Evolutionary conservation across 2,113 vertebrate species (phyloP), one percentile per base, ranked within the genome.

Genomic region (Charadrius vociferus): DNA sequence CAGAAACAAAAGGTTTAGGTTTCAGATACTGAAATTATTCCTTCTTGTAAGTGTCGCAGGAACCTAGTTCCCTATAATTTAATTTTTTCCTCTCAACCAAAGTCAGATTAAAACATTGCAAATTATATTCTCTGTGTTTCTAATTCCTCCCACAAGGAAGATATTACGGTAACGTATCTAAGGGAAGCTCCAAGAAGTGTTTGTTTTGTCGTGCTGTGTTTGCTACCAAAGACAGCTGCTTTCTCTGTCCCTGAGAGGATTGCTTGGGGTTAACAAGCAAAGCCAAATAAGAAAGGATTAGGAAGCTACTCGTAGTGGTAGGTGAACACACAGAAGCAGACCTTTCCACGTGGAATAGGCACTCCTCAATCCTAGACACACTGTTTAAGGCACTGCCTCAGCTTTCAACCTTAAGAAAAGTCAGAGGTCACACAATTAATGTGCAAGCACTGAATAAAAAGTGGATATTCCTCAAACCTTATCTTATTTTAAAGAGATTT

Each of bases 151-250:
- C 75, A 58, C 56, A 95, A 96, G 83, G 39, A 88, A 81, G 92
- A 93, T 80, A 87, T 93, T 86, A 95, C 20, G 52, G 94, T 79
- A 88, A 75, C 11, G 0, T 55, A 68, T 70, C 89, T 96, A 95
- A 92, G 67, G 62, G 91, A 94, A 94, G 63, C 93, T 90, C 96
- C 83, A 91, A 94, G 81, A 95, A 95, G 65, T 56, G 56, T 41
- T 95, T 97, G 89, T 97, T 97, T 95, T 95, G 67, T 93, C 17
- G 0, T 74, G 84, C 93, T 97, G 67, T 84, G 77, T 92, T 97
- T 97, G 97, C 93, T 97, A 96, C 97, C 90, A 95, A 96, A 98
- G 93, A 93, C 97, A 98, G 98, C 97, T 97, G 96, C 92, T 93
- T 97, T 97, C 95, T 96, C 70, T 56, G 87, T 65, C 84, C 96